Base-by-base conservation (phyloP, 2,113 vertebrate species). In the Petromus typicus region DNA sequence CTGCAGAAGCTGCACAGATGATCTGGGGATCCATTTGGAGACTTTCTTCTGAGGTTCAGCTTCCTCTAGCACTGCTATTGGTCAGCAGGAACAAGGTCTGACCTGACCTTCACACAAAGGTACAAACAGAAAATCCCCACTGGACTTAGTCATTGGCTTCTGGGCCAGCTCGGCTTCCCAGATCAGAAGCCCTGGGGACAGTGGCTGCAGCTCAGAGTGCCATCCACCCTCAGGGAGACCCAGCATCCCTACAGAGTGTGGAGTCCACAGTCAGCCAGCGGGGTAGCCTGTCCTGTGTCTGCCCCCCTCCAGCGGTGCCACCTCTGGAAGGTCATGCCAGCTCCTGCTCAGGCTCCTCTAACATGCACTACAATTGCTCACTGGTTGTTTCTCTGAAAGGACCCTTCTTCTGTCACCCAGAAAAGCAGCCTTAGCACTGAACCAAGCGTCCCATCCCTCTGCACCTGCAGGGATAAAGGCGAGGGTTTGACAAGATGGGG, bases 361-460 rank as follows among this genome's bases (percentile, higher is more conserved):
- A 56, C 63, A 27, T 27, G 45, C 57, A 30, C 34, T 0, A 20
- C 10, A 32, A 20, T 20, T 54, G 1, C 12, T n/a, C 8, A 48
- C 3, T n/a, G 32, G 1, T 22, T 16, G 2, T 34, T n/a, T 30
- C 23, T 48, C 67, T 69, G n/a, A 2, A n/a, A 78, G 16, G 32
- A 2, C n/a, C 81, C 37, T n/a, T 27, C 0, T 51, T 40, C 89
- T 95, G 66, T 89, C 43, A 27, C 75, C 0, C 73, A 51, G 45
- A 40, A 96, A 92, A 76, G 51, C 84, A 96, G 81, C 73, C 79
- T 81, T 37, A 25, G 23, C 85, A 56, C 56, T 54, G 61, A 95
- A 95, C 69, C 48, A 87, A 94, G 80, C 40, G 75, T 12, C 59
- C 18, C 34, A 10, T 51, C 20, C 93, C 93, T 85, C 69, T 91